Evolutionary conservation across 2,797 vertebrate genomes (phyloP), one percentile per base, ranked within the genome.

Genomic region (Eleutherodactylus coqui): DNA sequence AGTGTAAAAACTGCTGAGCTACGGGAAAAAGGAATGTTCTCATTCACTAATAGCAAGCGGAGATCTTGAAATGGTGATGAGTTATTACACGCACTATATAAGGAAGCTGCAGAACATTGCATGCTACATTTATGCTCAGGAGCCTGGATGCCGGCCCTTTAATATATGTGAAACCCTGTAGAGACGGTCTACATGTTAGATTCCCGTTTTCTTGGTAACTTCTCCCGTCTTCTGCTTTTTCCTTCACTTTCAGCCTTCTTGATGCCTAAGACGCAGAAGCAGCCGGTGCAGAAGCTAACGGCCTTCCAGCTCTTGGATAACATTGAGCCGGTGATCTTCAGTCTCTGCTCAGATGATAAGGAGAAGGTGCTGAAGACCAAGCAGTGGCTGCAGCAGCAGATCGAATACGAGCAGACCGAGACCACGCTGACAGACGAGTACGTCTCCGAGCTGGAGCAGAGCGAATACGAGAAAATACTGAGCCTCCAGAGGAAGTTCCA

Each of bases 281-380:
- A 41, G 64, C 64, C 34, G 24, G 32, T 17, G 49, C 79, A 81
- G 79, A 81, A 87, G 41, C 47, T 60, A 32, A 51, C 58, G 2
- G 0, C 1, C 0, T 1, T 90, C 16, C 10, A 73, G 89, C 88
- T 94, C 85, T 83, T 93, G 82, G 93, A 92, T 83, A 94, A 94
- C 85, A 85, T 76, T 76, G 81, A 91, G 58, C 14, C 77, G 34
- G 84, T 90, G 7, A 88, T 79, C 1, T 96, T 99, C 90, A 93
- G 96, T 47, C 93, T 98, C 55, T 98, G 96, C 47, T 96, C 97
- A 11, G 87, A 92, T 73, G 92, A 91, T 10, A 84, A 83, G 75
- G 0, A 51, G 14, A 43, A 3, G 0, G 91, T 98, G 29, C 85
- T 94, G 43, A 2, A 1, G 0, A 79, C 95, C 2, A 92, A 95